These are phyloP conservation scores for Neogobius melanostomus DNA, from an alignment of 2,113 vertebrate species.

Conservation along the genomic window DNA sequence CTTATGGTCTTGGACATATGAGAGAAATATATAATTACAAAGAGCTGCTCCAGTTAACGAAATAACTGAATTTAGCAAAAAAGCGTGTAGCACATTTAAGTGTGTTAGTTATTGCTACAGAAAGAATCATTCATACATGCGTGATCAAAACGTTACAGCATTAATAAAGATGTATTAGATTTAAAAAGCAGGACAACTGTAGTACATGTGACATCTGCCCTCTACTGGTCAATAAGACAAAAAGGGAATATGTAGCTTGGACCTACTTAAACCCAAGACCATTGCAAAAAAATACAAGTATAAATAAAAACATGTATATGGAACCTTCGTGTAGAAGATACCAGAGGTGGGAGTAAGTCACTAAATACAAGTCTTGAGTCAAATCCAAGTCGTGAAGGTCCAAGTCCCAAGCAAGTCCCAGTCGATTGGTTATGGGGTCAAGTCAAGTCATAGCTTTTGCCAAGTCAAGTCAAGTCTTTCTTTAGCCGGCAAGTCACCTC, in stretches of 20 bases:
- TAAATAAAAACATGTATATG: slow-evolving; percentile 36
- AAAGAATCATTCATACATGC: slow-evolving; percentile 21
- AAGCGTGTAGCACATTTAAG: not conserved
- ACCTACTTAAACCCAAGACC: not conserved
- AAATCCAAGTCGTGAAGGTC: too few relatives aligned
- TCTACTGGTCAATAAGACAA: slow-evolving; percentile 49
- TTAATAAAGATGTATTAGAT: not conserved
- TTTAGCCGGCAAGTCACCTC: too few relatives aligned
- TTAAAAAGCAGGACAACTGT: not conserved
- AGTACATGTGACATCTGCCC: slow-evolving; percentile 36
- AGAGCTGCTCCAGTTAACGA: not conserved
- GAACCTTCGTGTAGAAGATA: slow-evolving; percentile 30
- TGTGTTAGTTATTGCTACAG: slow-evolving; percentile 42
- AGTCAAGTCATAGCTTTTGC: too few relatives aligned
- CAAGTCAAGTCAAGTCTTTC: too few relatives aligned
- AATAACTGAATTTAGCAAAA: not conserved
- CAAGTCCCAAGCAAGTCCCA: too few relatives aligned
- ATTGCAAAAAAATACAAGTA: slow-evolving; percentile 31
- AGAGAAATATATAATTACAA: not conserved
- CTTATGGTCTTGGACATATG: not conserved
- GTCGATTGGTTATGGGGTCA: too few relatives aligned
- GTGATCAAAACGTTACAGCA: slow-evolving; percentile 23
- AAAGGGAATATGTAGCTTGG: slow-evolving; percentile 16
- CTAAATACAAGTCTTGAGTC: too few relatives aligned
- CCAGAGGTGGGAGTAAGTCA: not conserved